Percentiles rank a stretch among this genome's conserved stretches.
Conservation (phyloP, 2,797 vertebrate genomes). For the Epinephelus awoara region DNA sequence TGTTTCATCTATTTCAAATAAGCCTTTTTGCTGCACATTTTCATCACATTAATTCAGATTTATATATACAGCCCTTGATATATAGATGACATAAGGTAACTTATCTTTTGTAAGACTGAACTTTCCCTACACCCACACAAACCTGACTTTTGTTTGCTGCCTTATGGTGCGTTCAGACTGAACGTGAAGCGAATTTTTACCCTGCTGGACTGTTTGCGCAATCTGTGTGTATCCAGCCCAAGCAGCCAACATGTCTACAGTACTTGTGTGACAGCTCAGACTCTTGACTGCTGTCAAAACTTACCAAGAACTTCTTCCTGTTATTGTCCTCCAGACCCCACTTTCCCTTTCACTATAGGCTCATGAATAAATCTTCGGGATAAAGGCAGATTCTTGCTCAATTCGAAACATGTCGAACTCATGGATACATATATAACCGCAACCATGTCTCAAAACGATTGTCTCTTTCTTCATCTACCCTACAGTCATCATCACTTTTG, state of each 20-base stretch:
- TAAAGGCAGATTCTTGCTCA: background rate
- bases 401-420: background rate
- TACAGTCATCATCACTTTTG: background rate
- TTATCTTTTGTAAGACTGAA: background rate
- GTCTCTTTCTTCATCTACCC: background rate
- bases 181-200: background rate
- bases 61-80: background rate
- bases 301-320: constrained; percentile 6
- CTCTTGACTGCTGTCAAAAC: constrained; percentile 25
- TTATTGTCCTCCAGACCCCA: constrained; percentile 2
- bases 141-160: background rate
- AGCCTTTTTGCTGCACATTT: background rate
- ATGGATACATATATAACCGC: background rate
- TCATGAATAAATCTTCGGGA: constrained; percentile 5
- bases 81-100: background rate
- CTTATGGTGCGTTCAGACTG: background rate
- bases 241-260: background rate
- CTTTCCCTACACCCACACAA: background rate
- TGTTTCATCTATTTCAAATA: background rate
- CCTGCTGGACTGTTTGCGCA: background rate
- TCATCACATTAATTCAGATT: background rate
- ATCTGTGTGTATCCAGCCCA: constrained; percentile 7
- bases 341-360: constrained; percentile 14
- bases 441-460: background rate
- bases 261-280: constrained; percentile 16